These are phyloP conservation scores for Zygogramma bicolorata DNA, from an alignment of 2,888 invertebrate genomes.

Conservation along the genomic window DNA sequence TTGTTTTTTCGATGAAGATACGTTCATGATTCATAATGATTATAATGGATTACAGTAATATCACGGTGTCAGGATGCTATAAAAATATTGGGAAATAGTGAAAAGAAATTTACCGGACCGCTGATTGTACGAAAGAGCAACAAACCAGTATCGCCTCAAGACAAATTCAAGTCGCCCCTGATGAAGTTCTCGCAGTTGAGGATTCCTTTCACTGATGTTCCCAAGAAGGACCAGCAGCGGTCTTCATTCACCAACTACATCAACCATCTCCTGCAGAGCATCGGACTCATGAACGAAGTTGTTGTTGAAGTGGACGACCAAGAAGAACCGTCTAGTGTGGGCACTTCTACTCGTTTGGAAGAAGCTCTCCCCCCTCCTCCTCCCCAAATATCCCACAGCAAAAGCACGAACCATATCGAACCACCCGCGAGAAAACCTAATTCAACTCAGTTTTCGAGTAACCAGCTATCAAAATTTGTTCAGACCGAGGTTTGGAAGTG, in stretches of 20 bases:
- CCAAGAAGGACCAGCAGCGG: conserved; percentile 30
- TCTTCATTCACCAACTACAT: conserved; percentile 27
- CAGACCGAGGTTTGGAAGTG: conserved; percentile 58
- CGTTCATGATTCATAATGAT: conserved; percentile 26
- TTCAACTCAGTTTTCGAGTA: background rate
- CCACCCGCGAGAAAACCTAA: background rate
- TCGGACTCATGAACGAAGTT: conserved; percentile 33
- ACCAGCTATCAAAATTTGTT: conserved; percentile 46
- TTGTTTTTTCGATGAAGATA: background rate
- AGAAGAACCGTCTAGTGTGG: conserved; percentile 3
- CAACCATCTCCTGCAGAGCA: conserved; percentile 28
- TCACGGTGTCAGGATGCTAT: conserved; percentile 65
- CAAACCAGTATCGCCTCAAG: conserved; percentile 30
- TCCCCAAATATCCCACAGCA: conserved; percentile 32
- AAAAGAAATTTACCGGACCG: conserved; percentile 56
- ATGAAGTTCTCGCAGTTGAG: conserved; percentile 36
- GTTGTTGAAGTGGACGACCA: conserved; percentile 37
- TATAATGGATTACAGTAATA: conserved; percentile 62
- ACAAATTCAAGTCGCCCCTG: conserved; percentile 52
- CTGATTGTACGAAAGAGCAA: conserved; percentile 50
- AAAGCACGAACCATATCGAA: conserved; percentile 10
- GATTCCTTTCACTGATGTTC: conserved; percentile 51
- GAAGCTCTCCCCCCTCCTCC: conserved; percentile 33
- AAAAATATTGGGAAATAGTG: conserved; percentile 54
- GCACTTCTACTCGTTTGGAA: background rate